Base-by-base conservation (phyloP, 2,113 vertebrate genomes). In the Astur gentilis region DNA sequence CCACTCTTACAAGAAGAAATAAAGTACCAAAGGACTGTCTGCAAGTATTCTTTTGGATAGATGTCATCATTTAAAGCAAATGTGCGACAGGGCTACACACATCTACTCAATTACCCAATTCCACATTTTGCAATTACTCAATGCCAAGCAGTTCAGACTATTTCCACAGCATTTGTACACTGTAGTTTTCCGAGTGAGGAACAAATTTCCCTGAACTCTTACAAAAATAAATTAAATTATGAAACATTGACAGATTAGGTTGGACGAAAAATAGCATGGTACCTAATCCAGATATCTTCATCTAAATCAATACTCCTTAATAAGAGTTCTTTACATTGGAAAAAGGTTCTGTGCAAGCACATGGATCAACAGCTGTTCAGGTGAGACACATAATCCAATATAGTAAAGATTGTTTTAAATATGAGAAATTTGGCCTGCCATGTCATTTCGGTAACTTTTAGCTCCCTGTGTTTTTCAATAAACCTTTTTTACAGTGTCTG, bases 31-130 rank as follows among this genome's bases (percentile, higher is more conserved):
- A 50, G 11, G 5, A 47, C 8, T 21, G 23, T 27, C 36, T 15
- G 31, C 9, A 70, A 62, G 4, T 38, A 44, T 45, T 80, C 10
- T 40, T 82, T 58, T 17, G 10, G 50, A 65, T 17, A 58, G 15
- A 22, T 3, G 3, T 14, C 40, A 13, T n/a, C 44, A 76, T 40
- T 42, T 60, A 71, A 54, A 49, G 6, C 11, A 70, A 49, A 76
- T 6, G 19, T 1, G 0, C 5, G 6, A 60, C 11, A 64, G 13
- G 13, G 31, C 13, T 60, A 76, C 26, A 49, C 7, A 5, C 4
- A 44, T 29, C 29, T 45, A 45, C 34, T 40, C 17, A 64, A 70
- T 34, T 16, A 60, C 3, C 8, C 13, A 69, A 16, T 40, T 57
- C 60, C 21, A 27, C 0, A 0, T 57, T 78, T 50, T 36, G 32